Evolutionary conservation across 2,113 vertebrate species (phyloP).

Genomic region (Cyprinodon brontotheroides): DNA sequence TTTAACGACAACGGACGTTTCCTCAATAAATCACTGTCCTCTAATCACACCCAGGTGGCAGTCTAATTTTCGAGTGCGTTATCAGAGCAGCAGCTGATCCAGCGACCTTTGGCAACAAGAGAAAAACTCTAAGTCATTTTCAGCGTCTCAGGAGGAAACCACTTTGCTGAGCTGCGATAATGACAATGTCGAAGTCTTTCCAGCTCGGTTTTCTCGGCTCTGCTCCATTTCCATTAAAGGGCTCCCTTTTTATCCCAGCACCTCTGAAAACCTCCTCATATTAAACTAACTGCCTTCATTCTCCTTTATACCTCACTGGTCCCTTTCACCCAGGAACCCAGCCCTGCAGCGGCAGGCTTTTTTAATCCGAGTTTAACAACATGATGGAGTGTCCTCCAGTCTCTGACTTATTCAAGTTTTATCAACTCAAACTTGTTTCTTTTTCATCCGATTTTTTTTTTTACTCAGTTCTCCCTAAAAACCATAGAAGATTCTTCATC

Average conservation of each 20-base stretch:
- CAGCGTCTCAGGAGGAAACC: slow-evolving; percentile 30
- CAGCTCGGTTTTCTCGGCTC: slow-evolving; percentile 14
- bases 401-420: no score
- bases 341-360: not conserved
- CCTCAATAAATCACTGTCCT: slow-evolving; percentile 60
- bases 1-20: slow-evolving; percentile 38
- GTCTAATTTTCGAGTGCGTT: slow-evolving; percentile 39
- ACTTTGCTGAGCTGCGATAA: slow-evolving; percentile 40
- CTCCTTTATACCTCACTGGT: not conserved
- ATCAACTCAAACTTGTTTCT: no score
- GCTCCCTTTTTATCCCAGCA: not conserved
- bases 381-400: not conserved
- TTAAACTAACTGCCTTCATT: not conserved
- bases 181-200: slow-evolving; percentile 14
- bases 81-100: slow-evolving; percentile 43
- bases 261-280: not conserved
- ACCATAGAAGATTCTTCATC: no score
- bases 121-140: slow-evolving; percentile 10
- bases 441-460: no score
- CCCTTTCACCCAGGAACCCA: not conserved
- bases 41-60: slow-evolving; percentile 6
- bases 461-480: no score
- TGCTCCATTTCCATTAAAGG: slow-evolving; percentile 33
- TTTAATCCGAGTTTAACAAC: not conserved
- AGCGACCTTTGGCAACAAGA: slow-evolving; percentile 39